Conservation (phyloP, 2,888 invertebrate species). For the Drosophila prolongata region DNA sequence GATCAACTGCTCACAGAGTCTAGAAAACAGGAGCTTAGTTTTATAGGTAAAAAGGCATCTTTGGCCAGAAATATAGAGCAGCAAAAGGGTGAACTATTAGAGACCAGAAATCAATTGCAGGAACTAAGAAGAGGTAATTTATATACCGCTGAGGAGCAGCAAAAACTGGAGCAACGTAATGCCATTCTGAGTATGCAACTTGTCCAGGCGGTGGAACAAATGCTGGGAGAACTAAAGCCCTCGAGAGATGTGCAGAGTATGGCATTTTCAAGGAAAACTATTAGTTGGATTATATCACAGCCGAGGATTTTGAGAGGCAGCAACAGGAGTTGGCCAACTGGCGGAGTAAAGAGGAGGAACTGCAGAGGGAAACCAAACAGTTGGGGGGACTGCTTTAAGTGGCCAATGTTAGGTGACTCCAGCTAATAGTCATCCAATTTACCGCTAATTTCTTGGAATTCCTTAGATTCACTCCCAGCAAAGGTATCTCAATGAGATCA, state of each 20-base stretch:
- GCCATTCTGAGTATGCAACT: slow-evolving; percentile 74
- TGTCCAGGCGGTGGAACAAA: slow-evolving; percentile 70
- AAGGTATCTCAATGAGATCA: slow-evolving; percentile 81
- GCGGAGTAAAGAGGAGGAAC: slow-evolving; percentile 56
- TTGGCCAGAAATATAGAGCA: slow-evolving; percentile 68
- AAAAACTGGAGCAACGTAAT: slow-evolving; percentile 68
- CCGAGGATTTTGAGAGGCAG: slow-evolving; percentile 76
- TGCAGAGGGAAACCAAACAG: slow-evolving; percentile 74
- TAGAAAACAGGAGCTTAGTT: slow-evolving; percentile 71
- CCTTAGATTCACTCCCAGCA: slow-evolving; percentile 81
- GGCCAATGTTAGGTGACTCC: slow-evolving; percentile 62
- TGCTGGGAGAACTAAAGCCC: slow-evolving; percentile 69
- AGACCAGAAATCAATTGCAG: slow-evolving; percentile 39
- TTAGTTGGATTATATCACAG: slow-evolving; percentile 80
- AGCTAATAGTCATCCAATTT: neutral
- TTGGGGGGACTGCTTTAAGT: slow-evolving; percentile 78
- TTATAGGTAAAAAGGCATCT: slow-evolving; percentile 68
- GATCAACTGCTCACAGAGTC: slow-evolving; percentile 70
- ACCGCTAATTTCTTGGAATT: neutral
- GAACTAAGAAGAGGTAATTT: slow-evolving; percentile 33
- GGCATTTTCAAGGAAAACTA: slow-evolving; percentile 82
- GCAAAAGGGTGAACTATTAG: slow-evolving; percentile 47
- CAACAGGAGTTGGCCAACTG: slow-evolving; percentile 57
- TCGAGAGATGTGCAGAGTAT: slow-evolving; percentile 75
- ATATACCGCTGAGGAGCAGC: slow-evolving; percentile 73